These are phyloP conservation scores for Drosophila nr. fundita DNA, from an alignment of 2,888 invertebrate species.

Conservation along the genomic window DNA sequence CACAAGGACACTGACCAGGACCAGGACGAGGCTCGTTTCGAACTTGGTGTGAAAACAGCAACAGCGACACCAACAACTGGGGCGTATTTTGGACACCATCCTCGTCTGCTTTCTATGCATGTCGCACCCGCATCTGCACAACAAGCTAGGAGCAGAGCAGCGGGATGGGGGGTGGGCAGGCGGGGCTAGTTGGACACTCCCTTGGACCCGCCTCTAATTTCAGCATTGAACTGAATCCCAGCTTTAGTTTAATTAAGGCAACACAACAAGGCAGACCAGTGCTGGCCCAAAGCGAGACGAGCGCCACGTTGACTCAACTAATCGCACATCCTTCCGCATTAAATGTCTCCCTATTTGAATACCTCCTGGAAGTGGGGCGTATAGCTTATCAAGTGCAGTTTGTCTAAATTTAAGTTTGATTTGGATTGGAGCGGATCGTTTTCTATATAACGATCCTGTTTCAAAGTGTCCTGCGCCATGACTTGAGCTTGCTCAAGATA, in stretches of 20 bases:
- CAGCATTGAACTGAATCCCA: slow-evolving; percentile 77
- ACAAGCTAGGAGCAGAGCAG: slow-evolving; percentile 25
- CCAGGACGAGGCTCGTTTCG: slow-evolving; percentile 47
- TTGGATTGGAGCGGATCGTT: background rate
- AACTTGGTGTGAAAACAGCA: slow-evolving; percentile 78
- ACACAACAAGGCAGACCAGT: slow-evolving; percentile 75
- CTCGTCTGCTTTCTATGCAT: slow-evolving; percentile 65
- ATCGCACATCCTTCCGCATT: slow-evolving; percentile 79
- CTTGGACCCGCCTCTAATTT: slow-evolving; percentile 73
- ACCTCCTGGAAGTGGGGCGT: background rate
- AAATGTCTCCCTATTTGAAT: slow-evolving; percentile 41
- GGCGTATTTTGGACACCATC: slow-evolving; percentile 53
- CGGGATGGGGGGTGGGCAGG: background rate
- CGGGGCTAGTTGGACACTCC: slow-evolving; percentile 37
- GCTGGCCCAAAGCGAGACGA: slow-evolving; percentile 57
- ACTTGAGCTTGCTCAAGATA: background rate
- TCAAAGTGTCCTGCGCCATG: background rate
- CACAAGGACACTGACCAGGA: slow-evolving; percentile 30
- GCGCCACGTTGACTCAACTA: slow-evolving; percentile 74
- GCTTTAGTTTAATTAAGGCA: slow-evolving; percentile 81
- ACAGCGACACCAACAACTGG: slow-evolving; percentile 70
- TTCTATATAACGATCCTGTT: background rate
- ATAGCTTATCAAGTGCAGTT: background rate
- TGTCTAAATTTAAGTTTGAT: background rate
- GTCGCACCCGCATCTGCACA: slow-evolving; percentile 59